Evolutionary conservation across 2,797 vertebrate species (phyloP).

Genomic region (Aeoliscus strigatus): DNA sequence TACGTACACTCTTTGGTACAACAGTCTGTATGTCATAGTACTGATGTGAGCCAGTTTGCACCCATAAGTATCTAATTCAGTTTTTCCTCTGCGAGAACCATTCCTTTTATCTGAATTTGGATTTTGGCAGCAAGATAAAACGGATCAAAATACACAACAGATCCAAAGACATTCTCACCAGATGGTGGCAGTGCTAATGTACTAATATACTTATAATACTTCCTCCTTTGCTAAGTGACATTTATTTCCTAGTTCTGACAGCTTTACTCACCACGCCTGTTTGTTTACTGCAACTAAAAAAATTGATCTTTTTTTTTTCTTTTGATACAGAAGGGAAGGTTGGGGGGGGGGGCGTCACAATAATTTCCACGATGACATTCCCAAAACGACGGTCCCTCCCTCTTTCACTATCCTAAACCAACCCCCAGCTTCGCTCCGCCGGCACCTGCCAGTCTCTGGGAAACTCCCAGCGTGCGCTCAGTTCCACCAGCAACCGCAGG

Average conservation of each 20-base stretch:
- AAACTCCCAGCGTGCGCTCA: conserved; percentile 69
- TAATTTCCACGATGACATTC: conserved; percentile 38
- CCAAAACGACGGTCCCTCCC: conserved; percentile 23
- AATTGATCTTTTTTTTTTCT: no score
- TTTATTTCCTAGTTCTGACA: conserved; percentile 1
- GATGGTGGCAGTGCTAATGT: conserved; percentile 8
- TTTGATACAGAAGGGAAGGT: no score
- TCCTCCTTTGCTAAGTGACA: conserved; percentile 2
- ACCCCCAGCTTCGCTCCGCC: conserved; percentile 44
- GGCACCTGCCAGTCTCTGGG: conserved; percentile 68
- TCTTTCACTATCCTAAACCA: conserved; percentile 44
- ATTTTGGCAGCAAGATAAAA: no score
- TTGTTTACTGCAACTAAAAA: conserved; percentile 1
- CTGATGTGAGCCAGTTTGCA: no score
- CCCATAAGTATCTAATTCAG: no score
- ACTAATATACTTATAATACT: no score
- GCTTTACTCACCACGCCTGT: conserved; percentile 1
- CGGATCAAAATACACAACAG: conserved; percentile 2
- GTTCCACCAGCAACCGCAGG: conserved; percentile 75
- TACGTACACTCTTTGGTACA: no score
- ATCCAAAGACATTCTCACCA: conserved; percentile 5
- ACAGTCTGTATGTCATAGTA: no score
- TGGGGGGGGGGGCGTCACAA: conserved; percentile 9
- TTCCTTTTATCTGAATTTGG: no score
- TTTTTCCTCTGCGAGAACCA: no score